These are phyloP conservation scores for Campaea margaritaria DNA, from an alignment of 2,888 invertebrate species.

Conservation along the genomic window DNA sequence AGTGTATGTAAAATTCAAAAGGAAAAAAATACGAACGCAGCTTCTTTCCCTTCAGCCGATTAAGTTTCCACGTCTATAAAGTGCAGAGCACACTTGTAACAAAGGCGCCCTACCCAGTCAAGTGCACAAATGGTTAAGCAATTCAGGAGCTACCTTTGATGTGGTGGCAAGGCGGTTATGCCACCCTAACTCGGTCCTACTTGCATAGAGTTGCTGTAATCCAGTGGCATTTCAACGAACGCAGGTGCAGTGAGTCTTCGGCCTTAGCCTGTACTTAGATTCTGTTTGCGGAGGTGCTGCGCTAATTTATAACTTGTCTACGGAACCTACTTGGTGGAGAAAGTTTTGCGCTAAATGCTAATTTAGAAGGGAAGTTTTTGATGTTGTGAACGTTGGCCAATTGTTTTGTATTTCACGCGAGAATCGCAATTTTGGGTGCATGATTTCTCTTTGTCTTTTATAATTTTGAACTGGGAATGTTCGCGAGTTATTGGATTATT, in stretches of 20 bases:
- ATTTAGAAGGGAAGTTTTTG: background rate
- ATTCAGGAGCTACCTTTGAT: conserved; percentile 40
- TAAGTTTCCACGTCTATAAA: conserved; percentile 36
- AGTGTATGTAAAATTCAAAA: conserved; percentile 13
- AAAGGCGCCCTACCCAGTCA: conserved; percentile 34
- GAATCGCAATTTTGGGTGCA: no score
- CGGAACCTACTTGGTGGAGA: conserved; percentile 1
- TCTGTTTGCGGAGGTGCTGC: conserved; percentile 15
- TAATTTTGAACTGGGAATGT: no score
- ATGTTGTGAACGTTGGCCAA: background rate
- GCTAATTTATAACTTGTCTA: conserved; percentile 15
- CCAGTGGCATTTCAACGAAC: conserved; percentile 31
- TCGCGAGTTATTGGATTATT: no score
- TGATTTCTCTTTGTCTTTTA: no score
- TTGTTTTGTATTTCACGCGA: no score
- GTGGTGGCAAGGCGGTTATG: conserved; percentile 31
- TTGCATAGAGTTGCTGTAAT: conserved; percentile 37
- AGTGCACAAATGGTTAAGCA: conserved; percentile 43
- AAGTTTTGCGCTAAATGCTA: background rate
- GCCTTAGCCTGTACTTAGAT: conserved; percentile 17
- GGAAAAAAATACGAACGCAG: conserved; percentile 23
- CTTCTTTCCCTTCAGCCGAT: conserved; percentile 27
- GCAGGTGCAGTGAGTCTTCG: conserved; percentile 30
- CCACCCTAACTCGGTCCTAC: conserved; percentile 19
- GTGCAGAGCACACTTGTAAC: conserved; percentile 31